Evolutionary conservation across 2,797 vertebrate species (phyloP).

Genomic region (Natrix natrix): DNA sequence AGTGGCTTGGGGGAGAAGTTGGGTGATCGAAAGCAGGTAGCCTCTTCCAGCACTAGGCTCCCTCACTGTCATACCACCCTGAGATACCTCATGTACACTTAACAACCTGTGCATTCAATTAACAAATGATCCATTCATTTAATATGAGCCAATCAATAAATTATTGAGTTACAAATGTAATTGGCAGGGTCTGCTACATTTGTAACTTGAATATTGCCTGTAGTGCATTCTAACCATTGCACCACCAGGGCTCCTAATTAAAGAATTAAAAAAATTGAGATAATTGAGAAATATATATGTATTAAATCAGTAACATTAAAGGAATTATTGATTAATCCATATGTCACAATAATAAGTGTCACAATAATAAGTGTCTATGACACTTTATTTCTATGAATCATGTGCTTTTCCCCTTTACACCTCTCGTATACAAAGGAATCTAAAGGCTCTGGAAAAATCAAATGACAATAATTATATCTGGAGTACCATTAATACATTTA

Average conservation of each 20-base stretch:
- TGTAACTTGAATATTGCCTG: too few species aligned
- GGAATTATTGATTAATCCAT: not conserved
- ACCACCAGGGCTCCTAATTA: not conserved
- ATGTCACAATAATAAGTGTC: conserved; percentile 7
- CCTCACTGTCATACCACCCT: too few species aligned
- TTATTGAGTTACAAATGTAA: too few species aligned
- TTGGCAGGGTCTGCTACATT: too few species aligned
- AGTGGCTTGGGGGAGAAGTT: too few species aligned
- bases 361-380: not conserved
- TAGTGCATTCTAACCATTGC: not conserved
- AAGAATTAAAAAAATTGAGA: not conserved
- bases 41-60: too few species aligned
- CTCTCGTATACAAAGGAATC: conserved; percentile 20
- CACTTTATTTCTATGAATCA: not conserved
- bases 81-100: too few species aligned
- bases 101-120: too few species aligned
- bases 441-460: conserved; percentile 45
- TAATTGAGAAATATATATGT: not conserved
- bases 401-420: not conserved
- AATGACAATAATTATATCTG: conserved; percentile 68
- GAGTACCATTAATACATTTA: conserved; percentile 81
- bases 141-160: too few species aligned
- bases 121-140: too few species aligned
- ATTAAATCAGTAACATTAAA: not conserved
- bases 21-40: too few species aligned